Conservation (phyloP, 2,888 invertebrate species). For the Ichneumon xanthorius region DNA sequence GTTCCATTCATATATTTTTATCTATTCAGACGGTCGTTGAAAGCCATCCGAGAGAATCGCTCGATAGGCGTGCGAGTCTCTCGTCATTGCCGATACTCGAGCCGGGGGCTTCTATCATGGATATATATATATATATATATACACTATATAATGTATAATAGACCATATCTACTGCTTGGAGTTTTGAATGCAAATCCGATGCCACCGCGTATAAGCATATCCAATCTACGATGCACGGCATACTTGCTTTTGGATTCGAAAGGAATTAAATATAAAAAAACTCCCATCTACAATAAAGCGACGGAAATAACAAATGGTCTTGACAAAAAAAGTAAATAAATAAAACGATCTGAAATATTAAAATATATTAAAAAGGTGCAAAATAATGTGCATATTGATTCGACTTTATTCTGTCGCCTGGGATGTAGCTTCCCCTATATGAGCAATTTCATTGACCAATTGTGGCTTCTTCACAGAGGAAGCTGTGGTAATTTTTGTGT, state of each 20-base stretch:
- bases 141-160: conserved; percentile 11
- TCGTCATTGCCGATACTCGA: conserved; percentile 32
- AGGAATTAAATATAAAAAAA: not conserved
- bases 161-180: conserved; percentile 17
- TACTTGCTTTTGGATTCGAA: conserved; percentile 1
- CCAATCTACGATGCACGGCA: conserved; percentile 5
- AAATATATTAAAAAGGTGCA: too few relatives aligned
- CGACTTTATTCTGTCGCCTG: too few relatives aligned
- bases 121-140: conserved; percentile 26
- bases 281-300: not conserved
- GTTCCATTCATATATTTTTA: conserved; percentile 16
- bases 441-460: too few relatives aligned
- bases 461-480: too few relatives aligned
- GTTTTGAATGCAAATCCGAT: conserved; percentile 20
- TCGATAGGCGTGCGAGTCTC: conserved; percentile 2
- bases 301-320: too few relatives aligned
- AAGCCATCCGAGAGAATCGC: conserved; percentile 17
- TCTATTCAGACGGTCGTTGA: conserved; percentile 6
- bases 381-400: too few relatives aligned
- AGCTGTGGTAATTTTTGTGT: too few relatives aligned
- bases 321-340: too few relatives aligned
- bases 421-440: too few relatives aligned
- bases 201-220: not conserved
- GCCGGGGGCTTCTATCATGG: not conserved
- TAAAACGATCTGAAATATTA: too few relatives aligned